Percentiles rank a stretch among this genome's conserved stretches.
phyloP scores from a whole-genome alignment of 2,113 vertebrate genomes.

The Corythoichthys haematopterus region DNA sequence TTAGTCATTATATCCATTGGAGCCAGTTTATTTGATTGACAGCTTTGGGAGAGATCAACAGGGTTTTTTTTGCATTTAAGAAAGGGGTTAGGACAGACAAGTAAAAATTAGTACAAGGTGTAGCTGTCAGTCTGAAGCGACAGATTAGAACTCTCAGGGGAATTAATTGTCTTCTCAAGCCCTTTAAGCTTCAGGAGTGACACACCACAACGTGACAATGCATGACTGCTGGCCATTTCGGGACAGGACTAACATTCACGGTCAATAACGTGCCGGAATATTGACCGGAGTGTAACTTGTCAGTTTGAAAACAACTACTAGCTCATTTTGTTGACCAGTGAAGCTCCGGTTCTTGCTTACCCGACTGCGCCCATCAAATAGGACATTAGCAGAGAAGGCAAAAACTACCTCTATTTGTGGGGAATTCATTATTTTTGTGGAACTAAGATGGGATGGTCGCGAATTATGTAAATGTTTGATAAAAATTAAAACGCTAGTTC shows the following conservation, averaged over 20 bases:
- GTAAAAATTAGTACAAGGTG: not conserved
- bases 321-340: not conserved
- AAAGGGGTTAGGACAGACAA: not conserved
- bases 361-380: too few species aligned
- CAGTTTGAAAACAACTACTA: not conserved
- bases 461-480: too few species aligned
- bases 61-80: not conserved
- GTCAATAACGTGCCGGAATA: constrained; percentile 11
- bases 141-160: constrained; percentile 23
- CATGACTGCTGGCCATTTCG: not conserved
- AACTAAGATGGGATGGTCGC: too few species aligned
- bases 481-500: too few species aligned
- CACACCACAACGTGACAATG: not conserved
- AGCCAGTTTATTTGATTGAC: constrained; percentile 6
- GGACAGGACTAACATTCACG: not conserved
- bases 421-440: too few species aligned
- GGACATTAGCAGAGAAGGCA: too few species aligned
- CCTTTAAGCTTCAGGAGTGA: not conserved
- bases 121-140: not conserved
- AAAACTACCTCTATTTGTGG: too few species aligned
- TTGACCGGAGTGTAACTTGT: constrained; percentile 25
- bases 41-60: not conserved
- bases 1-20: constrained; percentile 23
- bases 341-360: not conserved
- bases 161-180: constrained; percentile 33